These are phyloP conservation scores for Euplexia lucipara DNA, from an alignment of 2,888 invertebrate species.

Conservation along the genomic window DNA sequence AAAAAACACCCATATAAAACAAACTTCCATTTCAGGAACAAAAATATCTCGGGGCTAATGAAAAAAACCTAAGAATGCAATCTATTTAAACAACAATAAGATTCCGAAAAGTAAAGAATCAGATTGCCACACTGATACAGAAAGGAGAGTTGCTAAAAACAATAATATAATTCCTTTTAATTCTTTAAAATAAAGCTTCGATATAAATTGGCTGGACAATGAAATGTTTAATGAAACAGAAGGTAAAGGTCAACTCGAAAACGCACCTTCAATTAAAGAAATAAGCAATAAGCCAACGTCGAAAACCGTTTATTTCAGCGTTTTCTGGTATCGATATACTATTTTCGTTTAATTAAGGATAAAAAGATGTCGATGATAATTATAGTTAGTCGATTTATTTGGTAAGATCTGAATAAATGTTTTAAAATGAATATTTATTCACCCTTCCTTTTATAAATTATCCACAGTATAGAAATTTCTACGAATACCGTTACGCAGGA, in stretches of 20 bases:
- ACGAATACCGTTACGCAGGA: conserved; percentile 21
- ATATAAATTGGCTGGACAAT: conserved; percentile 77
- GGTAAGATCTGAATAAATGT: conserved; percentile 5
- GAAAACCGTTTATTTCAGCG: conserved; percentile 49
- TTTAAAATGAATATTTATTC: not conserved
- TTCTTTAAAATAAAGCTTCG: conserved; percentile 66
- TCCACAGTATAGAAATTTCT: not conserved
- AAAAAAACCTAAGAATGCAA: conserved; percentile 57
- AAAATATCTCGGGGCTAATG: conserved; percentile 41
- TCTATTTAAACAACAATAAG: conserved; percentile 61
- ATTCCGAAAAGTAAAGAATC: conserved; percentile 59
- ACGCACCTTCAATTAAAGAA: conserved; percentile 71
- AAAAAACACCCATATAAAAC: conserved; percentile 35
- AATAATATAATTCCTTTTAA: conserved; percentile 74
- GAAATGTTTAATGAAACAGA: conserved; percentile 79
- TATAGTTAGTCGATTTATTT: conserved; percentile 14
- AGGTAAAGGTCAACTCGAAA: conserved; percentile 64
- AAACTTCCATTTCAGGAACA: conserved; percentile 51
- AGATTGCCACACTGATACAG: conserved; percentile 68
- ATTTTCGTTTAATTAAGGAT: conserved; percentile 24
- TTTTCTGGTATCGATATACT: conserved; percentile 52
- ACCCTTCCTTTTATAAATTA: not conserved
- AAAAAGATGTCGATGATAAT: not conserved
- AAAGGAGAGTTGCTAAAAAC: conserved; percentile 66
- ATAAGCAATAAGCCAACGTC: conserved; percentile 60